Evolutionary conservation across 2,797 vertebrate species (phyloP), one percentile per base, ranked within the genome.

Genomic region (Trematomus bernacchii): DNA sequence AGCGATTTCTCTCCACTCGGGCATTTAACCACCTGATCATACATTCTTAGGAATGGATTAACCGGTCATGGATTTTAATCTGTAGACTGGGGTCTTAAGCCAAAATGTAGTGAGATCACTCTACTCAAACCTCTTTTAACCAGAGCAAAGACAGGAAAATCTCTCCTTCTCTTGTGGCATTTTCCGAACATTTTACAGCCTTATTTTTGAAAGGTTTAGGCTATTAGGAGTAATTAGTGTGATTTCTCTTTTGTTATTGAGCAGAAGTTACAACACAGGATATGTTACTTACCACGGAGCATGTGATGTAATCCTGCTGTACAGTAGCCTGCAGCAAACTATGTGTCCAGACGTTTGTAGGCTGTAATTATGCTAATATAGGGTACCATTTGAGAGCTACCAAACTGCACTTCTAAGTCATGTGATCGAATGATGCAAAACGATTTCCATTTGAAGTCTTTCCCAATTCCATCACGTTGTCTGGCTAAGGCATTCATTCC

Each of bases 41-140:
- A 27, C 88, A 83, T 86, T 87, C 90, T 83, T 77, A 59, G 79
- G 86, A 77, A 66, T 78, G 85, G 86, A 92, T 93, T 90, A 92
- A 61, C 74, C 48, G 85, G 83, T 90, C 82, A 83, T 42, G 44
- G 77, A 85, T 89, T 88, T 53, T 85, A 84, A 85, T 85, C 86
- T 83, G 62, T 58, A 70, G 65, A 73, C 74, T 40, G 11, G 19
- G 44, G 46, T 70, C 23, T 53, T 66, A 23, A 80, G 73, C 66
- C 82, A 81, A 71, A 87, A 75, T 70, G 73, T 68, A 76, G 75
- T 66, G 40, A 73, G 71, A 81, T 82, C 59, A 64, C 85, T 87
- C 63, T 71, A 62, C 51, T 79, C 48, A 71, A 79, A 74, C 54
- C 52, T 66, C 27, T 51, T 8, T 54, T 1, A 8, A 78, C 81